Base-by-base conservation (phyloP, 1,140 invertebrate species). In the Adelges cooleyi region DNA sequence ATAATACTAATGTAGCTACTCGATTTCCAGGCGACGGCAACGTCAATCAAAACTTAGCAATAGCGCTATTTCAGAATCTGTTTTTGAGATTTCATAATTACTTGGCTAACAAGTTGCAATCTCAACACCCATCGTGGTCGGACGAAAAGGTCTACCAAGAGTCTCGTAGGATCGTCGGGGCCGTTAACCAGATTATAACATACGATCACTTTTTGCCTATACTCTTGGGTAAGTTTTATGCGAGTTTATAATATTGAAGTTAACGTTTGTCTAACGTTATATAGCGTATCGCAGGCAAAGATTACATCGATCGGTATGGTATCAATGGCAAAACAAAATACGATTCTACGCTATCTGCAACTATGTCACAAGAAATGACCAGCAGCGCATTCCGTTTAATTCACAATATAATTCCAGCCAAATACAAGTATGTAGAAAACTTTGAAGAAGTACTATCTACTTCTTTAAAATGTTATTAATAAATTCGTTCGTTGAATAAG, bases 131-230 rank as follows among this genome's bases (percentile, higher is more conserved):
- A 0, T 71, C 79, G 33, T 96, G 93, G 94, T 76, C 83, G 53
- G 92, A 95, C 69, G 86, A 92, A 71, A 77, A 70, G 1, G 62
- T 92, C 0, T 95, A 82, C 73, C 85, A 91, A 72, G 93, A 96
- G 76, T 72, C 86, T 0, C 74, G 86, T 72, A 79, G 83, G 71
- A 89, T 97, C 15, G 71, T 95, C 0, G 80, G 75, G 0, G 91
- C 90, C 0, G 82, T 91, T 72, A 76, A 92, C 70, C 90, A 93
- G 70, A 88, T 95, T 69, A 86, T 95, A 36, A 85, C 87, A 0
- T 95, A 91, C 73, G 82, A 83, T n/a, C 90, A 95, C 73, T 92
- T 90, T 71, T 71, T 95, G 22, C 90, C 91, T 0, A 78, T 89
- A 11, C 72, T 95, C 2, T 70, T 95, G 0, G 89, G 90, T 75